These are phyloP conservation scores for Enhydra lutris DNA, from an alignment of 2,113 vertebrate genomes.

Conservation along the genomic window DNA sequence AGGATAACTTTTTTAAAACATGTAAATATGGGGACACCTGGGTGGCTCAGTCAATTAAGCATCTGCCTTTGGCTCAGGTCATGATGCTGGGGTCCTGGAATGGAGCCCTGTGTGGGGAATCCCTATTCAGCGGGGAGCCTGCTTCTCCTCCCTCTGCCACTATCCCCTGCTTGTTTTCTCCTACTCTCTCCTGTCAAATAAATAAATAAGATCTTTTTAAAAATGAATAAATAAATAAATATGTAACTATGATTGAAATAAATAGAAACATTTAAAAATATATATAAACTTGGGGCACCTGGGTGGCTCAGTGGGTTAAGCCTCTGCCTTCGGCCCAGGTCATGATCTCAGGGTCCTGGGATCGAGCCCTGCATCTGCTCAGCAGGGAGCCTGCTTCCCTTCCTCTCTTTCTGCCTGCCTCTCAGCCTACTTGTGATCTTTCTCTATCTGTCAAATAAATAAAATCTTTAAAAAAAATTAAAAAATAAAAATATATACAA, in stretches of 20 bases:
- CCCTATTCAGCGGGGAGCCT: background rate
- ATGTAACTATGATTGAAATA: background rate
- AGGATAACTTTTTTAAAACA: background rate
- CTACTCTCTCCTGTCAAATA: background rate
- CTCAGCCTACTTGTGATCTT: no score
- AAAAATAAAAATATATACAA: no score
- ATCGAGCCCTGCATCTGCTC: no score
- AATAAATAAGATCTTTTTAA: background rate
- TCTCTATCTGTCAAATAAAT: no score
- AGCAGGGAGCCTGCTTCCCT: no score
- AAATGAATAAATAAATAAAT: background rate
- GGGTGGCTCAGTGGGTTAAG: no score
- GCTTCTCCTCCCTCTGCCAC: background rate
- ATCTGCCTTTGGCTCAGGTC: background rate
- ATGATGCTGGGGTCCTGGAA: background rate
- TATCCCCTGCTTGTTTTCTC: background rate
- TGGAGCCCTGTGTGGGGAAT: background rate
- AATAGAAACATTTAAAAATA: background rate
- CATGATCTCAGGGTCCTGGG: no score
- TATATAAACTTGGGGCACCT: background rate
- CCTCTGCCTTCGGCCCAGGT: no score
- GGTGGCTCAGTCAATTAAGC: background rate
- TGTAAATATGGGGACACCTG: background rate
- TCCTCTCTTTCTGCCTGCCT: no score
- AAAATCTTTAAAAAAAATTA: no score